Percentiles rank a stretch among this genome's conserved stretches.
Conservation (phyloP, 1,140 invertebrate genomes). For the Odontomachus brunneus region DNA sequence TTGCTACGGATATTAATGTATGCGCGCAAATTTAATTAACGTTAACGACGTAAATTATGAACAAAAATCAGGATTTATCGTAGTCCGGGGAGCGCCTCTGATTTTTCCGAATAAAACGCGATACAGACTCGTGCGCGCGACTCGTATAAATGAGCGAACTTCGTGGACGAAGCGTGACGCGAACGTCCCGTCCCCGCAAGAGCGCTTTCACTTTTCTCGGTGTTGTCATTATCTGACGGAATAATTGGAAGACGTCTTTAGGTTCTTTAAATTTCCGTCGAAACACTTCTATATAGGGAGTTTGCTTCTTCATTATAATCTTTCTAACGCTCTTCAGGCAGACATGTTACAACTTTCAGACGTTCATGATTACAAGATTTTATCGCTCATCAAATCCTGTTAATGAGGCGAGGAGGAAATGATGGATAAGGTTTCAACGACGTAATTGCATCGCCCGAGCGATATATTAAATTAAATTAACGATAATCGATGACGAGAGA, state of each 20-base stretch:
- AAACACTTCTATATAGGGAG: slow-evolving; percentile 8
- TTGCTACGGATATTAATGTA: slow-evolving; percentile 5
- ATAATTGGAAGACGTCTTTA: slow-evolving; percentile 9
- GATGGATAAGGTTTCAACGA: background rate
- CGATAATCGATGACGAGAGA: slow-evolving; percentile 10
- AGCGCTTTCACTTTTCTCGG: background rate
- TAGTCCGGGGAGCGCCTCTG: background rate
- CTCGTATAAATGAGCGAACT: background rate
- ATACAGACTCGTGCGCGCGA: background rate
- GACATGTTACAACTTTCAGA: background rate
- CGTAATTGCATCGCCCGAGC: slow-evolving; percentile 5
- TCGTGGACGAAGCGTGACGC: background rate
- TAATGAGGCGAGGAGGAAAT: slow-evolving; percentile 49
- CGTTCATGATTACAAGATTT: slow-evolving; percentile 38
- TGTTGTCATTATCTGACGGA: background rate
- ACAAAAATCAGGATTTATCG: background rate
- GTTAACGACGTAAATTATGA: slow-evolving; percentile 1
- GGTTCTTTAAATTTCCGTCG: slow-evolving; percentile 21
- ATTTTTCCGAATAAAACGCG: too few relatives aligned
- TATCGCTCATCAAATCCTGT: slow-evolving; percentile 39
- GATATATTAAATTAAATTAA: slow-evolving; percentile 42
- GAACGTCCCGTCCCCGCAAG: background rate
- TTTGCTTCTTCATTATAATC: slow-evolving; percentile 24
- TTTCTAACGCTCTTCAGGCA: background rate
- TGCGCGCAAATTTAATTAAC: slow-evolving; percentile 18